A percentile compares a stretch with the other conserved stretches of the same genome.
Conservation (phyloP, 2,113 vertebrate species). For the Damaliscus lunatus region DNA sequence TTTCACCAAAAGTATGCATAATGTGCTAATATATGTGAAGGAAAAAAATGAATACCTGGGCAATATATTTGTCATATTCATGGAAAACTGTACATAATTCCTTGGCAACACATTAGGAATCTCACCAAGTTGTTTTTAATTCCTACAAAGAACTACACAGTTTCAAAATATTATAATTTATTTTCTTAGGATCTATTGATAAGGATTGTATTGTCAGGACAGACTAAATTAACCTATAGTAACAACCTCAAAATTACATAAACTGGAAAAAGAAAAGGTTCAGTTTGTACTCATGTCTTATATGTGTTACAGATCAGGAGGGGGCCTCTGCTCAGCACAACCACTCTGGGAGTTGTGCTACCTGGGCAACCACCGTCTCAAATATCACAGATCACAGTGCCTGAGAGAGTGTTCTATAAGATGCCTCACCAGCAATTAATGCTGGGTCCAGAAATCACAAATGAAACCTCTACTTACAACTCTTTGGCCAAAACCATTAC, state of each 20-base stretch:
- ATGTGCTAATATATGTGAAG: not conserved
- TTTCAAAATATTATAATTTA: not conserved
- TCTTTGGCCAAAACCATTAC: not conserved
- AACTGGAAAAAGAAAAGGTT: not conserved
- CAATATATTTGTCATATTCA: not conserved
- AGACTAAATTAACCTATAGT: not conserved
- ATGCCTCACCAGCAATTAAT: not conserved
- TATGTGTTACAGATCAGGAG: not conserved
- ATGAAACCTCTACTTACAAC: not conserved
- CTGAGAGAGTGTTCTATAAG: not conserved
- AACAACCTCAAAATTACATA: not conserved
- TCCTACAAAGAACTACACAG: not conserved
- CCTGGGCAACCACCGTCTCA: not conserved
- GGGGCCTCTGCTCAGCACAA: too few relatives aligned
- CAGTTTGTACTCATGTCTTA: not conserved
- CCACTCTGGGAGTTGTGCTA: not conserved
- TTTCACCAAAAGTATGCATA: not conserved
- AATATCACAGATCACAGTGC: not conserved
- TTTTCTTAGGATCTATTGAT: not conserved
- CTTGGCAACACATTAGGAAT: not conserved
- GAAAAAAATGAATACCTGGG: not conserved
- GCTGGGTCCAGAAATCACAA: not conserved
- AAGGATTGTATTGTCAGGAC: not conserved
- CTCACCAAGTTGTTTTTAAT: not conserved
- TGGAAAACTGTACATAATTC: not conserved